Conservation (phyloP, 2,797 vertebrate species). For the Meda fulgida region DNA sequence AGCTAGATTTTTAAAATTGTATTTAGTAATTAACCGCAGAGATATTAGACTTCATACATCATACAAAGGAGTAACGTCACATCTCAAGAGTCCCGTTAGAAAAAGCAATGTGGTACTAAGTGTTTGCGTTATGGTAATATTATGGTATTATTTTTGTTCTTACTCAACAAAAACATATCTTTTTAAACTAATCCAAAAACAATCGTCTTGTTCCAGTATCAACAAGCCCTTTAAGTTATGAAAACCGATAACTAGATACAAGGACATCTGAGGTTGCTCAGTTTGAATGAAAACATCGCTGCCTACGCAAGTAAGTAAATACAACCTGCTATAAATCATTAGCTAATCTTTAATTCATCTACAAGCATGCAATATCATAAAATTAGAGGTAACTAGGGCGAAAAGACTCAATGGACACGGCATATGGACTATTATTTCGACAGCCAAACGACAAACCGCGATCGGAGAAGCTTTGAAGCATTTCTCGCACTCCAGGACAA, state of each 20-base stretch:
- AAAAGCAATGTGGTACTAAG: neutral
- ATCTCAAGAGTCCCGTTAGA: neutral
- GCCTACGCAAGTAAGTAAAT: neutral
- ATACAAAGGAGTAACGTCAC: neutral
- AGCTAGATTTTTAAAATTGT: neutral
- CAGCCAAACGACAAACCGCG: neutral
- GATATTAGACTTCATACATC: neutral
- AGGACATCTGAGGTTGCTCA: constrained; percentile 16
- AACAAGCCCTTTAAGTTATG: neutral
- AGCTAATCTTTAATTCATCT: neutral
- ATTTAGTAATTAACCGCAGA: neutral
- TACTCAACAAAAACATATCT: neutral
- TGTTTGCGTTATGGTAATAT: too few species aligned
- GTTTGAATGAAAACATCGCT: neutral
- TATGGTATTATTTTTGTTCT: neutral
- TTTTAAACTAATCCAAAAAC: neutral
- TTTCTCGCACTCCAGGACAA: neutral
- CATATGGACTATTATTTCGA: neutral
- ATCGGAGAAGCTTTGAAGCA: neutral
- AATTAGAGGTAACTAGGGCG: neutral
- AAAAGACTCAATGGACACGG: neutral
- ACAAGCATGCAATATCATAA: neutral
- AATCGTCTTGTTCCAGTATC: neutral
- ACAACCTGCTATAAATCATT: neutral
- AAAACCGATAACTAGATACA: neutral